Base-by-base conservation (phyloP, 2,113 vertebrate genomes). In the Petrocephalus zakoni region DNA sequence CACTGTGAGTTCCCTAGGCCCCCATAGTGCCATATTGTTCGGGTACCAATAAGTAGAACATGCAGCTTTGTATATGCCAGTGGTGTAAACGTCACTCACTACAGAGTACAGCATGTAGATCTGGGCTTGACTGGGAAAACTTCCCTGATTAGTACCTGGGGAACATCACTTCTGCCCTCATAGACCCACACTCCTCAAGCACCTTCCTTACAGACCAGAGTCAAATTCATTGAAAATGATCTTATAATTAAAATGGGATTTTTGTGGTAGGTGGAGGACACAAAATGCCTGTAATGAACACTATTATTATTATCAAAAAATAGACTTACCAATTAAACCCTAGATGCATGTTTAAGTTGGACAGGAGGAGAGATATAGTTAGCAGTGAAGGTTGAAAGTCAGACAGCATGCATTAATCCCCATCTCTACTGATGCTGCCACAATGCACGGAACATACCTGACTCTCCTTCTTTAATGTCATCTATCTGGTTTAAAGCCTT, bases 11-110 rank as follows among this genome's bases (percentile, higher is more conserved):
- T 11, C 42, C 37, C 11, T 22, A 1, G 51, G 4, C 4, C 52
- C 21, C 22, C 15, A 55, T 13, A 53, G 25, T 11, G 55, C 92
- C 89, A 22, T 1, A 46, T 47, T 22, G 49, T 10, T 29, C 25
- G 19, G 55, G 84, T 85, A 82, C 51, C 89, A 93, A 93, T 88
- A 92, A 85, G 89, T 90, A 91, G 89, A 92, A 88, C 88, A 75
- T 91, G 75, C 86, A 72, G 49, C 91, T 93, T 91, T 84, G 90
- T 88, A 87, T 51, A 86, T 47, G 83, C 15, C 34, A 81, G 56
- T 29, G 53, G 82, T 87, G 47, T 75, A 88, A 91, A 88, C 53
- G 53, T 89, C 88, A 72, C 72, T 91, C 90, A 91, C 91, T 89
- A 88, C 91, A 91, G 56, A 92, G 52, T 89, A 81, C 5, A 51